Percentiles rank a stretch among this genome's conserved stretches.
These are phyloP conservation scores for Eupsittula cactorum DNA, from an alignment of 2,113 vertebrate species.

Conservation along the genomic window DNA sequence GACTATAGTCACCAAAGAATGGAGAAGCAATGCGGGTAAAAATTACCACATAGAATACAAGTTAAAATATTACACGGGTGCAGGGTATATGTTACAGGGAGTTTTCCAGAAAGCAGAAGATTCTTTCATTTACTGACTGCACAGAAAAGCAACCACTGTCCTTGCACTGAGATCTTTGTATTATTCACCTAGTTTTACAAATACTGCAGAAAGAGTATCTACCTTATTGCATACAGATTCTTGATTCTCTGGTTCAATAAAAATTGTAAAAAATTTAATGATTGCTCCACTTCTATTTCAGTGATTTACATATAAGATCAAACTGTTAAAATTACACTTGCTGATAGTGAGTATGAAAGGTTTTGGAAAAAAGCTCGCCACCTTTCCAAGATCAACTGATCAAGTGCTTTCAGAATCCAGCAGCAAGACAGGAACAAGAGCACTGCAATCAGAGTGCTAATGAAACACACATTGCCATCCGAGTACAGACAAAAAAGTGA, in stretches of 20 bases:
- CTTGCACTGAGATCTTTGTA: background rate
- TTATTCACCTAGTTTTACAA: background rate
- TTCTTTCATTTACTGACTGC: background rate
- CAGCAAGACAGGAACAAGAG: background rate
- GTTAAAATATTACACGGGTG: background rate
- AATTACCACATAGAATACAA: background rate
- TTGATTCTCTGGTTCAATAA: background rate
- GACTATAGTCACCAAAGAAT: background rate
- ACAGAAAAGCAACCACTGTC: background rate
- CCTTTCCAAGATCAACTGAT: background rate
- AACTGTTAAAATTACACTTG: background rate
- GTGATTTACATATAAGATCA: background rate
- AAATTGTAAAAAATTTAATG: background rate
- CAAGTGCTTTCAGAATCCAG: conserved; percentile 21
- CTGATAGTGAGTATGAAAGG: background rate
- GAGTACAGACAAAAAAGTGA: background rate
- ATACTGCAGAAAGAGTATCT: background rate
- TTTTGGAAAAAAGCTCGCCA: background rate
- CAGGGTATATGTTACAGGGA: background rate
- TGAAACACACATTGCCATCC: background rate
- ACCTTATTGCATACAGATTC: background rate
- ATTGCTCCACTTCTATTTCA: background rate
- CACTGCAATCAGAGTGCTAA: background rate
- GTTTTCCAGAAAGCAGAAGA: background rate
- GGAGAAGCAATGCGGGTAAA: background rate